These are phyloP conservation scores for Stenodema calcarata DNA, from an alignment of 2,888 invertebrate species.

Conservation along the genomic window DNA sequence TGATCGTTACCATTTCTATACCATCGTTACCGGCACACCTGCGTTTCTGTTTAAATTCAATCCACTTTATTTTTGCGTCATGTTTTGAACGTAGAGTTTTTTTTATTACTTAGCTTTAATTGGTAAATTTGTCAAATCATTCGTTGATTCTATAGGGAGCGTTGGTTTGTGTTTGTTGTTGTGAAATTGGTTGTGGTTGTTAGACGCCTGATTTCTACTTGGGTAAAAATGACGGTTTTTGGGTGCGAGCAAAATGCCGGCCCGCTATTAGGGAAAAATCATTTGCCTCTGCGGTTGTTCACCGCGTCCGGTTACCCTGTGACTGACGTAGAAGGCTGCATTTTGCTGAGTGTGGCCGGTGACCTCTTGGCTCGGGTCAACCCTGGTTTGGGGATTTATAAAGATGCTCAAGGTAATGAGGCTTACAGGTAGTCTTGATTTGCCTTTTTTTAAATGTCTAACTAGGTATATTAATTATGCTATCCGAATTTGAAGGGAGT, in stretches of 20 bases:
- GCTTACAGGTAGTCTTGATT: not conserved
- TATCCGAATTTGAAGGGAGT: no score
- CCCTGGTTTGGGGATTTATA: not conserved
- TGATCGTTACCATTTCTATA: no score
- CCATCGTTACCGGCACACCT: not conserved
- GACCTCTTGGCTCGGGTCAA: not conserved
- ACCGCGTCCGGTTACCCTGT: slow-evolving; percentile 43
- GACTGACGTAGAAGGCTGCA: slow-evolving; percentile 46
- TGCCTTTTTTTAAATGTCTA: no score
- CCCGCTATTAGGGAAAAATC: slow-evolving; percentile 20
- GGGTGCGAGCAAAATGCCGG: not conserved
- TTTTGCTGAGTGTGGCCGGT: slow-evolving; percentile 47
- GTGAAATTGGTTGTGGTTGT: not conserved
- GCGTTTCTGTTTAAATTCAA: not conserved
- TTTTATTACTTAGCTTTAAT: not conserved
- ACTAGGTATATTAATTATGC: no score
- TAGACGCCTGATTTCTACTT: not conserved
- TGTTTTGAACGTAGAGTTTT: not conserved
- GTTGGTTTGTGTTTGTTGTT: not conserved
- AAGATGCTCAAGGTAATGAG: slow-evolving; percentile 39
- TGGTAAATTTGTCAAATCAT: not conserved
- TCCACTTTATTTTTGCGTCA: not conserved
- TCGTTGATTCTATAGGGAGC: not conserved
- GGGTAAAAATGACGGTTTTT: not conserved
- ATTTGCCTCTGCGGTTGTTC: slow-evolving; percentile 42